A percentile compares a stretch with the other conserved stretches of the same genome.
These are phyloP conservation scores for Agyllia agylla DNA, from an alignment of 2,888 invertebrate genomes.

Conservation along the genomic window DNA sequence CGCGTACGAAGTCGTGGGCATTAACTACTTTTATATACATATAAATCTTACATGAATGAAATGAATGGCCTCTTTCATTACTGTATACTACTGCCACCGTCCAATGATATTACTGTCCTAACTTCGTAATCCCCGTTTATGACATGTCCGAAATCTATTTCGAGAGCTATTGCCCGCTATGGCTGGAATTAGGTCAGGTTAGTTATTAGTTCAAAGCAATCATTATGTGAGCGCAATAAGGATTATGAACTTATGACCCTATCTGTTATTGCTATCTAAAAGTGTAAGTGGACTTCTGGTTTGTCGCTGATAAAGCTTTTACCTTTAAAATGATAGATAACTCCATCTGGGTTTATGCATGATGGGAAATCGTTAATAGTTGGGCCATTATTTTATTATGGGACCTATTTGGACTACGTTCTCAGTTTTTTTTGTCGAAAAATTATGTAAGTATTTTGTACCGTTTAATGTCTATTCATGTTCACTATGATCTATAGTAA, in stretches of 20 bases:
- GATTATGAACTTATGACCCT: background rate
- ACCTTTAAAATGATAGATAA: background rate
- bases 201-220: background rate
- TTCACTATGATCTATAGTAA: no score
- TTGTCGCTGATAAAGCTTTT: background rate
- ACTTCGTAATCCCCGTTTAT: background rate
- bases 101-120: background rate
- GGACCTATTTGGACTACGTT: no score
- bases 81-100: background rate
- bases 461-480: no score
- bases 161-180: background rate
- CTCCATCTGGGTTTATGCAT: no score
- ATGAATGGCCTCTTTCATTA: no score
- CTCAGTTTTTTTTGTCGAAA: no score
- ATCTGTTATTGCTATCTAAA: background rate
- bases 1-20: no score
- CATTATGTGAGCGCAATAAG: background rate
- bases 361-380: no score
- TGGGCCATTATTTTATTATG: no score
- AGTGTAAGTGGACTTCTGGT: background rate
- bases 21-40: no score
- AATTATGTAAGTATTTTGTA: no score
- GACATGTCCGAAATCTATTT: slow-evolving; percentile 19
- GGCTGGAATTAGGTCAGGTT: slow-evolving; percentile 10
- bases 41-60: no score